Conservation (phyloP, 2,888 invertebrate species). For the Amaurobius ferox region DNA sequence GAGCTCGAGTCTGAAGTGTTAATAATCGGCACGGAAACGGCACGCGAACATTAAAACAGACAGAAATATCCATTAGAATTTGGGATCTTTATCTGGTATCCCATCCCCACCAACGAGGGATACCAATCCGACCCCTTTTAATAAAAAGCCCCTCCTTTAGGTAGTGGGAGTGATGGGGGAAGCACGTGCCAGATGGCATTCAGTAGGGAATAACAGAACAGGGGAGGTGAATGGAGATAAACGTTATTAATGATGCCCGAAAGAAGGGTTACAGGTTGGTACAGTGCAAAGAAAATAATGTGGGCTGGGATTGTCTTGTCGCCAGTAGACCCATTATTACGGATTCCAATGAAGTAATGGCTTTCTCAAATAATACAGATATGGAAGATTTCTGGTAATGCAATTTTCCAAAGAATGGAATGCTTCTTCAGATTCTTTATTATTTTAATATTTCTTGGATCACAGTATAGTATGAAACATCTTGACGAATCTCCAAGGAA, state of each 20-base stretch:
- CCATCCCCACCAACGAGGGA: neutral
- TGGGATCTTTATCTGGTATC: neutral
- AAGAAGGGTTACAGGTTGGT: constrained; percentile 64
- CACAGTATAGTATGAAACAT: too few relatives aligned
- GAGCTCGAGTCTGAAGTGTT: too few relatives aligned
- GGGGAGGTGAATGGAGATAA: constrained; percentile 25
- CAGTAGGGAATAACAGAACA: constrained; percentile 57
- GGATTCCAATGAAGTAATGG: constrained; percentile 3
- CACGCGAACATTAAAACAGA: too few relatives aligned
- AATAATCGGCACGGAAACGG: too few relatives aligned
- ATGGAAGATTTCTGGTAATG: neutral
- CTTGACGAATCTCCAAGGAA: too few relatives aligned
- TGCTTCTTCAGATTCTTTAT: too few relatives aligned
- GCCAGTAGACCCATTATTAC: neutral
- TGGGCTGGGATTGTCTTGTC: neutral
- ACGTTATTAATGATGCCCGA: constrained; percentile 47
- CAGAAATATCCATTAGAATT: neutral
- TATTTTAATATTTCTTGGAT: too few relatives aligned
- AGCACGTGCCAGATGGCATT: constrained; percentile 66
- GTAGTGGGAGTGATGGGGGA: constrained; percentile 23
- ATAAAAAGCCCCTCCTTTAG: constrained; percentile 52
- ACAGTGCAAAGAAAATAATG: neutral
- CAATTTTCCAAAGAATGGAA: too few relatives aligned
- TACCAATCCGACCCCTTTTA: constrained; percentile 59
- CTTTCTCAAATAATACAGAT: neutral